Evolutionary conservation across 2,888 invertebrate genomes (phyloP), one percentile per base, ranked within the genome.

Genomic region (Trichogramma evanescens): DNA sequence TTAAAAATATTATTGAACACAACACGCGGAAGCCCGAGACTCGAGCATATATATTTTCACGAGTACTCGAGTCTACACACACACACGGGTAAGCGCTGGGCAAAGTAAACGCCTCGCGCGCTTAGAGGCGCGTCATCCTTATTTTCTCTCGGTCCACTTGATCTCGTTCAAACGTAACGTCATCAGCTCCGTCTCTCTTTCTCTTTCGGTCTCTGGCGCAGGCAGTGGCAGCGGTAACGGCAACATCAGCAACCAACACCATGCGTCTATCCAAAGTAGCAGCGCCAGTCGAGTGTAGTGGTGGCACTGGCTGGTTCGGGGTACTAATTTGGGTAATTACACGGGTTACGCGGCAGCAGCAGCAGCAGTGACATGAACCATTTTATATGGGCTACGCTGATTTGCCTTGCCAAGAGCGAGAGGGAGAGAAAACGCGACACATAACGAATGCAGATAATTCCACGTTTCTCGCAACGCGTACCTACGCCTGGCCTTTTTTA

Each of bases 1-100:
- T 26, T 26, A 68, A 71, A 74, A 74, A 72, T 72, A 69, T 74
- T 74, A 73, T 74, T 73, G 73, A 73, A 73, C 74, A 71, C 70
- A 74, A 73, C 72, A 71, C 68, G 68, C 68, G 67, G 66, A 54
- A 56, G 26, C 26, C 26, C 26, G 26, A 26, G 26, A 26, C 26
- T 26, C 26, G 26, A 26, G 26, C 26, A 26, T 26, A 26, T 26
- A 26, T 26, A 26, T 26, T 26, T 26, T 26, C 26, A 26, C 26
- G 26, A 26, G 26, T 26, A 26, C 26, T 26, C 26, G 26, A 26
- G 26, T 26, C 26, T 26, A 52, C 55, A 48, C 52, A 39, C 50
- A 10, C 44, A 1, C 9, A n/a, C 54, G 10, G 46, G 49, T 38
- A 45, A 41, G 48, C 26, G 45, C 40, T 39, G 50, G 26, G 9